These are phyloP conservation scores for Pseudocheirus occidentalis DNA, from an alignment of 2,797 vertebrate genomes.

Conservation along the genomic window DNA sequence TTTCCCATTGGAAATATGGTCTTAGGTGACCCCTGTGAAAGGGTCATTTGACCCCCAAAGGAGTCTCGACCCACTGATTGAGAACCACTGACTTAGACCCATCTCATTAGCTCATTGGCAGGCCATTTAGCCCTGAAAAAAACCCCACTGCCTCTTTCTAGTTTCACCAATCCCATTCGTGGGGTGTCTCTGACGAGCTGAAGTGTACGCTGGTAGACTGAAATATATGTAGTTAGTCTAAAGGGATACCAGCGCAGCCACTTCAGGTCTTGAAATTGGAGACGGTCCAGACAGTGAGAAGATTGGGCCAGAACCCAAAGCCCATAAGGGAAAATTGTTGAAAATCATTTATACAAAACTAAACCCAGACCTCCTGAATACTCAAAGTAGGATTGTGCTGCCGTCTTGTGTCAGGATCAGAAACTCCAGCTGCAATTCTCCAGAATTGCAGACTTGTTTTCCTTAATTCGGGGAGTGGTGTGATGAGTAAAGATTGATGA, in stretches of 20 bases:
- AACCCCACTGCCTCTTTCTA: background rate
- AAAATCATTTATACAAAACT: background rate
- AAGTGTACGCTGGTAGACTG: background rate
- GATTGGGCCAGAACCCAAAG: background rate
- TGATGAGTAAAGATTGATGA: background rate
- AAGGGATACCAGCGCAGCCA: background rate
- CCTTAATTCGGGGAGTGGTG: background rate
- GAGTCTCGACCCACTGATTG: too few species aligned
- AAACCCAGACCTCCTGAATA: background rate
- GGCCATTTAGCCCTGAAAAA: background rate
- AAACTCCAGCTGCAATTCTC: conserved; percentile 20
- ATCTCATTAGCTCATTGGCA: background rate
- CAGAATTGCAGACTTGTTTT: background rate
- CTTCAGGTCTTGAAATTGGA: background rate
- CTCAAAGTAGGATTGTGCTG: conserved; percentile 22
- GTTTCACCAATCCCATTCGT: background rate
- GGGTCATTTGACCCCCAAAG: too few species aligned
- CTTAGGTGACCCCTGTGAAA: too few species aligned
- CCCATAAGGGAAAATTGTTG: background rate
- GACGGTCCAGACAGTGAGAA: background rate
- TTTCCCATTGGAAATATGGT: too few species aligned
- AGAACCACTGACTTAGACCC: background rate
- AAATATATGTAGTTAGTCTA: background rate
- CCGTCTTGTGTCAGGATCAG: background rate
- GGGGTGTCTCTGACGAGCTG: background rate